Base-by-base conservation (phyloP, 2,113 vertebrate species). In the Corythornis cristatus region DNA sequence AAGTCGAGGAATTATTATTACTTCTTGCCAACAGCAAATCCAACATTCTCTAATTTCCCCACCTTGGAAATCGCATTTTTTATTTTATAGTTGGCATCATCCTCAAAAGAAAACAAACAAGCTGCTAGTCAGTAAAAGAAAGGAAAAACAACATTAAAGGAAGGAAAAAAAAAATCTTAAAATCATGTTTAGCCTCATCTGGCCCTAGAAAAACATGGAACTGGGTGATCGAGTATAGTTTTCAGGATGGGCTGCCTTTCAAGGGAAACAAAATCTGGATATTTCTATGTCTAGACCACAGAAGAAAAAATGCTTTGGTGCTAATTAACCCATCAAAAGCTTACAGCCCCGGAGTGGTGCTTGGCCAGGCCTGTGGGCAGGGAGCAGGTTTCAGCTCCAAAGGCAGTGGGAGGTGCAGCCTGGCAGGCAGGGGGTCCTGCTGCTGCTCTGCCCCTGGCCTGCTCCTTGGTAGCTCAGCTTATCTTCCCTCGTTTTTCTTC, bases 221-320 rank as follows among this genome's bases (percentile, higher is more conserved):
- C 97, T 96, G 94, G 97, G 96, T 97, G 97, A 97, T 97, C 58
- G 23, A 97, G 82, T 97, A 94, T 86, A 83, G 96, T 97, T 96
- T 97, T 97, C 95, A 97, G 97, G 93, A 98, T 97, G 98, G 96
- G 98, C 97, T 97, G 95, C 95, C 93, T 98, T 98, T 98, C 98
- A 98, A 98, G 93, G 97, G 97, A 98, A 98, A 98, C 97, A 98
- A 92, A 98, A 98, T 98, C 97, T 98, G 97, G 97, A 98, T 98
- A 97, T 97, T 98, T 98, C 97, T 98, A 92, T 98, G 98, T 98
- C 98, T 98, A 98, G 98, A 98, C 98, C 98, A 98, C 97, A 98
- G 97, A 97, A 96, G 95, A 97, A 98, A 98, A 97, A 98, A 98
- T 97, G 94, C 88, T 97, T 97, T 96, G 88, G 93, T 96, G 94